Evolutionary conservation across 2,797 vertebrate species (phyloP).

Genomic region (Morus bassanus): DNA sequence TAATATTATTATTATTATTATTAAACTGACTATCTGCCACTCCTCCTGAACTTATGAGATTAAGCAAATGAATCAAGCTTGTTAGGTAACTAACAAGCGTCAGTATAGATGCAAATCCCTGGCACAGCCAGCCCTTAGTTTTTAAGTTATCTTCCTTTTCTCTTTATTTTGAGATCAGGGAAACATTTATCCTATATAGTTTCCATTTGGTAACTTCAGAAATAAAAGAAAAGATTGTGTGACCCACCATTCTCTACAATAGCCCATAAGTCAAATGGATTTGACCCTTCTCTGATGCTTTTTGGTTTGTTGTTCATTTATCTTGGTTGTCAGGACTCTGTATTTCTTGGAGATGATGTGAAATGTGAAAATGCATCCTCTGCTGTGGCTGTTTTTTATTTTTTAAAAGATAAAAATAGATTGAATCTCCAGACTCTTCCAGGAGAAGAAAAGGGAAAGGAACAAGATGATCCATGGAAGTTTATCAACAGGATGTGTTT

Average conservation of each 20-base stretch:
- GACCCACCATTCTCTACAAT: constrained; percentile 4
- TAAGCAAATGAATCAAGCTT: neutral
- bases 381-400: constrained; percentile 37
- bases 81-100: neutral
- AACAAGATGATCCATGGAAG: neutral
- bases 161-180: constrained; percentile 14
- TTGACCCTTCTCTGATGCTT: constrained; percentile 55
- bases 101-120: neutral
- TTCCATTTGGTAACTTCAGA: constrained; percentile 35
- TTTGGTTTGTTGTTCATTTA: constrained; percentile 59
- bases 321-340: constrained; percentile 57
- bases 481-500: neutral
- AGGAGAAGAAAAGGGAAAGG: neutral
- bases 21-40: neutral
- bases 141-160: neutral
- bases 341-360: constrained; percentile 55
- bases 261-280: constrained; percentile 49
- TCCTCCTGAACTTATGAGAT: neutral
- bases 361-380: constrained; percentile 60
- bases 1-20: no score
- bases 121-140: neutral
- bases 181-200: neutral
- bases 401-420: constrained; percentile 51
- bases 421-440: constrained; percentile 12
- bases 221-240: constrained; percentile 35